phyloP scores from a whole-genome alignment of 2,113 vertebrate species.

The Poecilia latipinna region DNA sequence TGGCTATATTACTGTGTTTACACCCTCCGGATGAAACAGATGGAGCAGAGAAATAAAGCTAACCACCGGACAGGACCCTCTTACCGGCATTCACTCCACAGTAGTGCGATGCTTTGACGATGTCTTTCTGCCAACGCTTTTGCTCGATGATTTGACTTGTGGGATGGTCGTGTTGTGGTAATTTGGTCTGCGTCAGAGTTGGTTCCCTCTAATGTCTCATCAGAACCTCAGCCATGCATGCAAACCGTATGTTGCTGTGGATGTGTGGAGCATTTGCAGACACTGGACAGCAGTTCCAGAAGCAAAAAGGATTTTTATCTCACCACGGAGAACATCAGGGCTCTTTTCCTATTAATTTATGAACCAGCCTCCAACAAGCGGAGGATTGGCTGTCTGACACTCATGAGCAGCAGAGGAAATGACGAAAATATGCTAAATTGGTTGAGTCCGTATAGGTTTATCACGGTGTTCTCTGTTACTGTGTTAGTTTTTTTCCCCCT shows the following conservation, averaged over 20 bases:
- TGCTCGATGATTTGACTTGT: neutral
- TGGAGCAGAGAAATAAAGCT: constrained; percentile 37
- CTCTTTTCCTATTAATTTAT: constrained; percentile 6
- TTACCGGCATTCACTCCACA: neutral
- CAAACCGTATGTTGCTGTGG: constrained; percentile 1
- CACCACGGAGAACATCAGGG: constrained; percentile 27
- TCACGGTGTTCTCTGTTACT: neutral
- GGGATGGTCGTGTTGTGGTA: neutral
- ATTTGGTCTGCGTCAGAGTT: constrained; percentile 2
- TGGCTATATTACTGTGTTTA: constrained; percentile 40
- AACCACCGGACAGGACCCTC: constrained; percentile 10
- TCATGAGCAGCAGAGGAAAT: neutral
- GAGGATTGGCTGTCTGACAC: neutral
- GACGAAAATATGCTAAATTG: neutral
- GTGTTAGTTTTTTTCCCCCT: no score
- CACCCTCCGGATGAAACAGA: constrained; percentile 55
- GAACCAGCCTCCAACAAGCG: constrained; percentile 1
- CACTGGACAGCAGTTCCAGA: neutral
- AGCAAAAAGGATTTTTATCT: constrained; percentile 15
- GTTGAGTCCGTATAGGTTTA: neutral
- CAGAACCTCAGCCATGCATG: constrained; percentile 2
- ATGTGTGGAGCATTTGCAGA: neutral
- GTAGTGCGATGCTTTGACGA: neutral
- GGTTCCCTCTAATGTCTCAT: constrained; percentile 1
- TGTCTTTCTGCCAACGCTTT: neutral